Base-by-base conservation (phyloP, 2,888 invertebrate species). In the Leptothorax acervorum region DNA sequence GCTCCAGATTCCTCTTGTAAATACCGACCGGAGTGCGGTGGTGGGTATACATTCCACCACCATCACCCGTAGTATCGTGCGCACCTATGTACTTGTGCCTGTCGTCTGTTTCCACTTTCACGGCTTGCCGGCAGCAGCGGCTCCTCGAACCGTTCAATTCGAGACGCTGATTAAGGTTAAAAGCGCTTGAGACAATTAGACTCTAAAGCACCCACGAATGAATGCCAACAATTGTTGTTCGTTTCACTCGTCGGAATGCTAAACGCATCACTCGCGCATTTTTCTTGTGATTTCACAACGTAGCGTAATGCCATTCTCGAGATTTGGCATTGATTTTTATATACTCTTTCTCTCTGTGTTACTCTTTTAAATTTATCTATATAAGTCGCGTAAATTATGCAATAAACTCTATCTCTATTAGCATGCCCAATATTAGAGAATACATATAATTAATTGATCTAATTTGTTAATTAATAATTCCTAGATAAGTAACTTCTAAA, bases 1-100 rank as follows among this genome's bases (percentile, higher is more conserved):
- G 90, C 85, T 87, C 91, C 83, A 86, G 88, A 91, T 90, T 91
- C 86, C 88, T 91, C 88, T 85, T 86, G 89, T 90, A 90, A 90
- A 91, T 88, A 90, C 84, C 86, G 63, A 76, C 81, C 75, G 63
- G 57, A 84, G 73, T 84, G 39, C 42, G 53, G 51, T 63, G 55
- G 62, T 66, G 11, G 57, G 71, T 55, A 81, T 83, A 73, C 23
- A 39, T 35, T 76, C 65, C 23, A 76, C 63, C 23, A 76, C 51
- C 51, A 51, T 18, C 28, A 18, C 35, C 31, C 23, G 62, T 55
- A 31, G 18, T 73, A 42, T 63, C 31, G 53, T 82, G 28, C 53
- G 35, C 28, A 62, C 63, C n/a, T 35, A 31, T 63, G 75, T 63
- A 35, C 35, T 15, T 39, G 65, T 39, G 65, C n/a, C 70, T 83